Percentiles rank a stretch among this genome's conserved stretches.
Evolutionary conservation across 2,888 invertebrate genomes (phyloP).

Genomic region (Drosophila macrospina): DNA sequence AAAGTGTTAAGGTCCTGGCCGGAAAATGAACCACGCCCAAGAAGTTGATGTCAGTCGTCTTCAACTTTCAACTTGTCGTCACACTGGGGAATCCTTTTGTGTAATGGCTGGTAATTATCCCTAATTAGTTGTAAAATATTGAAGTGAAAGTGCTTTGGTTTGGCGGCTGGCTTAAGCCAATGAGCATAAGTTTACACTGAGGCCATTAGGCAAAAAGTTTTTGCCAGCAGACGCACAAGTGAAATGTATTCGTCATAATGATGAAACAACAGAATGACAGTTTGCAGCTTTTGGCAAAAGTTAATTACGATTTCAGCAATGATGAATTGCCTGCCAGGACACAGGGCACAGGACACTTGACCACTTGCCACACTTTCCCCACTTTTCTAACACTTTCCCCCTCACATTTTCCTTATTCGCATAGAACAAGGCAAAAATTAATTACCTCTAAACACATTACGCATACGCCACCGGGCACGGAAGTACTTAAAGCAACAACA

Average conservation of each 20-base stretch:
- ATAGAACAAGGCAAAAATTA: constrained; percentile 38
- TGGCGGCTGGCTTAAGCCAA: constrained; percentile 15
- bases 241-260: constrained; percentile 6
- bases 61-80: constrained; percentile 27
- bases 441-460: constrained; percentile 48
- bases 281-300: constrained; percentile 23
- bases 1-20: neutral
- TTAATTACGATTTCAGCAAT: constrained; percentile 49
- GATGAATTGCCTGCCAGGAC: constrained; percentile 50
- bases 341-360: constrained; percentile 13
- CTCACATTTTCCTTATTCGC: neutral
- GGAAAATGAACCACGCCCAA: neutral
- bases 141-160: constrained; percentile 55
- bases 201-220: constrained; percentile 42
- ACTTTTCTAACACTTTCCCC: too few species aligned
- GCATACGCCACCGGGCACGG: constrained; percentile 22
- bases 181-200: constrained; percentile 35
- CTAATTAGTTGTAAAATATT: constrained; percentile 74
- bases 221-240: constrained; percentile 10
- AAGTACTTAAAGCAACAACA: constrained; percentile 7
- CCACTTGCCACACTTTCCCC: neutral
- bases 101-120: constrained; percentile 70
- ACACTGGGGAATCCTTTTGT: constrained; percentile 36
- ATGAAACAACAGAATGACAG: constrained; percentile 16
- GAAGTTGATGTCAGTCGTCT: constrained; percentile 18